Evolutionary conservation across 1,140 invertebrate genomes (phyloP).

Genomic region (Drosophila saltans): DNA sequence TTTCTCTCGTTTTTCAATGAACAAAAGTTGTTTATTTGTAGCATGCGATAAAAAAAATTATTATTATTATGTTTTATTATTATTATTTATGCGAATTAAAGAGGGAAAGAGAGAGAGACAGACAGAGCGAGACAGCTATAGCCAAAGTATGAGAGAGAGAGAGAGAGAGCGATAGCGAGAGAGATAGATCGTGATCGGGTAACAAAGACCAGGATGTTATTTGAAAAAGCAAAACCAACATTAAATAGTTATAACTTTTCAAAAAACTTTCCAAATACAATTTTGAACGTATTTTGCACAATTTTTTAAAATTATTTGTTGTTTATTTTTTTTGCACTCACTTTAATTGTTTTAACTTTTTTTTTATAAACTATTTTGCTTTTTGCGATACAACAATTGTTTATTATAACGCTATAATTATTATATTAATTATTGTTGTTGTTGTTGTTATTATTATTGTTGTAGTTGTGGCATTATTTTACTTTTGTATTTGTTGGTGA

Average conservation of each 20-base stretch:
- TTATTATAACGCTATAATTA: slow-evolving; percentile 28
- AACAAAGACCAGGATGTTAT: slow-evolving; percentile 62
- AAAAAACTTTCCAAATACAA: background rate
- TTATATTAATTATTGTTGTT: slow-evolving; percentile 22
- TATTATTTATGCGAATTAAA: slow-evolving; percentile 31
- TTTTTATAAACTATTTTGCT: slow-evolving; percentile 16
- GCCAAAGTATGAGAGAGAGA: background rate
- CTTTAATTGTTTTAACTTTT: slow-evolving; percentile 61
- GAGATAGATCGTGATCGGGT: slow-evolving; percentile 6
- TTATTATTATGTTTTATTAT: slow-evolving; percentile 56
- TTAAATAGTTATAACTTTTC: slow-evolving; percentile 29
- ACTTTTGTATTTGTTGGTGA: slow-evolving; percentile 27
- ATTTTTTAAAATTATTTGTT: slow-evolving; percentile 2
- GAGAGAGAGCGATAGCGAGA: background rate
- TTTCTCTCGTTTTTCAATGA: slow-evolving; percentile 31
- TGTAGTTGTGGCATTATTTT: slow-evolving; percentile 29
- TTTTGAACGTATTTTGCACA: slow-evolving; percentile 2
- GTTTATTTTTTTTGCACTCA: slow-evolving; percentile 42
- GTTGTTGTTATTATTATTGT: background rate
- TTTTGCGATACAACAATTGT: slow-evolving; percentile 42
- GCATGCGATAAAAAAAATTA: slow-evolving; percentile 39
- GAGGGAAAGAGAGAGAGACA: background rate
- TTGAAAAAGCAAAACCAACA: slow-evolving; percentile 30
- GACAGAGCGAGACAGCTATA: background rate
- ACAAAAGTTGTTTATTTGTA: slow-evolving; percentile 24